Conservation (phyloP, 2,888 invertebrate species). For the Artemia sinica region DNA sequence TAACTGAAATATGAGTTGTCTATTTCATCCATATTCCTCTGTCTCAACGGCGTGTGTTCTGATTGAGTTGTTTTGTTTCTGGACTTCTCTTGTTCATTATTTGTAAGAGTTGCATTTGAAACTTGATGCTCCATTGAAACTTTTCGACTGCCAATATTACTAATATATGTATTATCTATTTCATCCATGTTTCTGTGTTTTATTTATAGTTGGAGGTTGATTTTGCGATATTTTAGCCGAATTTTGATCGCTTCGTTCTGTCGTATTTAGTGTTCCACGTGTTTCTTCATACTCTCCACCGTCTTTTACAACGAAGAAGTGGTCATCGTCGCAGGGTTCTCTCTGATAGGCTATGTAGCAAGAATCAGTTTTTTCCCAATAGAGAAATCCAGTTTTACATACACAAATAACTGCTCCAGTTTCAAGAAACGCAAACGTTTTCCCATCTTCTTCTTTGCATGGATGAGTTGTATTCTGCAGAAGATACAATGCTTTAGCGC, state of each 20-base stretch:
- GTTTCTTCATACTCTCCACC: too few species aligned
- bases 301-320: neutral
- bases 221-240: too few species aligned
- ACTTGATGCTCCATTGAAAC: too few species aligned
- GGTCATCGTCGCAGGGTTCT: neutral
- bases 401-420: neutral
- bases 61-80: too few species aligned
- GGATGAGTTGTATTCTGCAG: neutral
- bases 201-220: too few species aligned
- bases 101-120: too few species aligned
- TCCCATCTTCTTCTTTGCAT: neutral
- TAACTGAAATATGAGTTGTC: conserved; percentile 4
- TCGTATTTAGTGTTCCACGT: too few species aligned
- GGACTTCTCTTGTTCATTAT: too few species aligned
- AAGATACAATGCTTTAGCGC: neutral
- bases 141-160: too few species aligned
- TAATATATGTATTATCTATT: neutral
- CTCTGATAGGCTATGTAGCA: neutral
- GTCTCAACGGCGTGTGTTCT: neutral
- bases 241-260: too few species aligned
- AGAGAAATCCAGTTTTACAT: neutral
- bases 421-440: neutral
- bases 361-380: neutral
- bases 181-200: conserved; percentile 6
- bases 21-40: conserved; percentile 2